Conservation (phyloP, 2,797 vertebrate genomes). For the Chaunax sp. region DNA sequence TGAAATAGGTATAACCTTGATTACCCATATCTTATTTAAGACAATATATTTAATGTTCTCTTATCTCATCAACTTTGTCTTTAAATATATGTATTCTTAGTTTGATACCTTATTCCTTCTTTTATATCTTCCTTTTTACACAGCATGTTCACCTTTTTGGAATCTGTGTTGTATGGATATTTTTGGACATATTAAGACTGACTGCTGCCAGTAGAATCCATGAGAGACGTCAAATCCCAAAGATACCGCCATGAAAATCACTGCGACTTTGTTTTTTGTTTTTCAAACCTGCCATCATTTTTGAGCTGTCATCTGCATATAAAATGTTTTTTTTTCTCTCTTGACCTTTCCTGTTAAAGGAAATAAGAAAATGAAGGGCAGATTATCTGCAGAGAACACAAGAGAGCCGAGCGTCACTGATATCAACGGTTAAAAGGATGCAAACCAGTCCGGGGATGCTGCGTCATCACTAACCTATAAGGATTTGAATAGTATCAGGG, state of each 20-base stretch:
- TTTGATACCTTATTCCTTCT: too few relatives aligned
- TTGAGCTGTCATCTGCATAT: constrained; percentile 1
- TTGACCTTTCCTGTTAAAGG: constrained; percentile 50
- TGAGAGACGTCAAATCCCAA: constrained; percentile 2
- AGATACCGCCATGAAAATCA: constrained; percentile 7
- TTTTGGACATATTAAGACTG: too few relatives aligned
- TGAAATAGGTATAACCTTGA: too few relatives aligned
- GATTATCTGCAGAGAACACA: constrained; percentile 40
- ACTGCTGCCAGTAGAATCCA: constrained; percentile 12
- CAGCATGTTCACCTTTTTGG: too few relatives aligned
- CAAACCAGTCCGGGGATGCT: constrained; percentile 44
- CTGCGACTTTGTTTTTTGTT: not conserved
- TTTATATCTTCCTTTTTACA: too few relatives aligned
- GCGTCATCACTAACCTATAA: constrained; percentile 57
- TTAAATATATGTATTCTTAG: too few relatives aligned
- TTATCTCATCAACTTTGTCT: too few relatives aligned
- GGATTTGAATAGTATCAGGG: constrained; percentile 64
- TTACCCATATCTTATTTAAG: too few relatives aligned
- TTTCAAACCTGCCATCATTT: too few relatives aligned
- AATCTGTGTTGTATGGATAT: too few relatives aligned
- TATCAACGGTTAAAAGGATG: constrained; percentile 46
- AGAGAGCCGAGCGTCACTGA: constrained; percentile 26
- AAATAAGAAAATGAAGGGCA: too few relatives aligned
- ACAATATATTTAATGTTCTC: too few relatives aligned
- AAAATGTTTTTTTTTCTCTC: constrained; percentile 37